Percentiles rank a stretch among this genome's conserved stretches.
phyloP scores from a whole-genome alignment of 2,888 invertebrate genomes.

The Ophioninae sp. region DNA sequence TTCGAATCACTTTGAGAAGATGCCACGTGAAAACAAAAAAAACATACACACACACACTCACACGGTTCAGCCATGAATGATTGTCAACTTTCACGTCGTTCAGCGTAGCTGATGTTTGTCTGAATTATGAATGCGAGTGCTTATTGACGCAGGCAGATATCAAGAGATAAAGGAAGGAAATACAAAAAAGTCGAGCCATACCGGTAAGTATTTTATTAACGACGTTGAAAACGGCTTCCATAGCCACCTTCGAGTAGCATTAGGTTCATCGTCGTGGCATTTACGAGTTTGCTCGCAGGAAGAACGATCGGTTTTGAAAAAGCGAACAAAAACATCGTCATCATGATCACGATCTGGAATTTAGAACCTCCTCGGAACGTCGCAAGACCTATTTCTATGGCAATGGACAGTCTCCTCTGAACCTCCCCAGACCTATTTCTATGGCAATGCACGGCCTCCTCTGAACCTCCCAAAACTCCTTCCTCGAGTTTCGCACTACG shows the following conservation, averaged over 20 bases:
- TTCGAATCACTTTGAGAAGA: background rate
- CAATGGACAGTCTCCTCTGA: too few relatives aligned
- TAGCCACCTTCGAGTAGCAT: conserved; percentile 24
- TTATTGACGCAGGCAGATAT: conserved; percentile 8
- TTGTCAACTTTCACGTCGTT: conserved; percentile 30
- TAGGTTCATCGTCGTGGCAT: conserved; percentile 29
- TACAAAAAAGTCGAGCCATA: conserved; percentile 17
- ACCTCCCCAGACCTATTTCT: too few relatives aligned
- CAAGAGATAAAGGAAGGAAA: conserved; percentile 24
- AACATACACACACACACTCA: too few relatives aligned
- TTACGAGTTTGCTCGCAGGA: background rate
- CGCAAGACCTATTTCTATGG: too few relatives aligned
- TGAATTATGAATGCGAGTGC: conserved; percentile 1
- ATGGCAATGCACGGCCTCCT: too few relatives aligned
- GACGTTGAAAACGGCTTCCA: conserved; percentile 12
- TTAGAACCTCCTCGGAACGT: too few relatives aligned
- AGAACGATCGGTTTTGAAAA: too few relatives aligned
- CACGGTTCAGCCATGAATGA: background rate
- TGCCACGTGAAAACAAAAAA: background rate
- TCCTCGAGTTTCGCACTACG: background rate
- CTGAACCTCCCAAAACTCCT: too few relatives aligned
- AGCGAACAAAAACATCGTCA: too few relatives aligned
- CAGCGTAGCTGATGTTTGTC: conserved; percentile 5
- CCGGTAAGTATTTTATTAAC: conserved; percentile 30
- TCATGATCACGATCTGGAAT: too few relatives aligned